Conservation (phyloP, 2,888 invertebrate genomes). For the Synergus laeviventris region DNA sequence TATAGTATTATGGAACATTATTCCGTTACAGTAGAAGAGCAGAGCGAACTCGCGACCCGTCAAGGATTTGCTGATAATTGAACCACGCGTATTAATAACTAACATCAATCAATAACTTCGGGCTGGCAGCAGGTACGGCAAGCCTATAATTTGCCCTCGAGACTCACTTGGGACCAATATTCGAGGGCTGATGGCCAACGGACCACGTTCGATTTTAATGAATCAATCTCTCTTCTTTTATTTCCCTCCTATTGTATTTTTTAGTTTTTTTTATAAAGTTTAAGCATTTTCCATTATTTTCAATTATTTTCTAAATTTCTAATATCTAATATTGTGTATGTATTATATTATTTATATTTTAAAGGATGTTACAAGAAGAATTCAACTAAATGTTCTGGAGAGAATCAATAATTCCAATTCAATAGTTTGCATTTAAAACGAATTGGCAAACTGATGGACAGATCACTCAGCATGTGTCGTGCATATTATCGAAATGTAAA, state of each 20-base stretch:
- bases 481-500: constrained; percentile 5
- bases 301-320: neutral
- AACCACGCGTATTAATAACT: constrained; percentile 74
- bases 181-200: constrained; percentile 47
- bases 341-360: neutral
- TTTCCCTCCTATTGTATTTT: neutral
- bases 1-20: constrained; percentile 69
- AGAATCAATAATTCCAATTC: neutral
- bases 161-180: constrained; percentile 53
- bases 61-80: constrained; percentile 67
- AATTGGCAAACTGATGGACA: constrained; percentile 19
- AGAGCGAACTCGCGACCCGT: constrained; percentile 55
- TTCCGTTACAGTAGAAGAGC: constrained; percentile 61
- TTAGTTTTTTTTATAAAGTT: neutral
- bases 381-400: neutral
- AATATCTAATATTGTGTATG: neutral
- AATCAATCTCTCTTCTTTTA: constrained; percentile 23
- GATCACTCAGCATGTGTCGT: constrained; percentile 24
- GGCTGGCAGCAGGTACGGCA: constrained; percentile 35
- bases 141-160: constrained; percentile 45
- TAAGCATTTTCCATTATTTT: neutral
- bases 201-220: constrained; percentile 35
- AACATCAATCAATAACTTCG: constrained; percentile 71
- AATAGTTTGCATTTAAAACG: neutral
- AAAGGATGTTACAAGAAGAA: neutral